A percentile compares a stretch with the other conserved stretches of the same genome.
These are phyloP conservation scores for Drosophila mojavensis DNA, from an alignment of 1,140 invertebrate species.

Conservation along the genomic window DNA sequence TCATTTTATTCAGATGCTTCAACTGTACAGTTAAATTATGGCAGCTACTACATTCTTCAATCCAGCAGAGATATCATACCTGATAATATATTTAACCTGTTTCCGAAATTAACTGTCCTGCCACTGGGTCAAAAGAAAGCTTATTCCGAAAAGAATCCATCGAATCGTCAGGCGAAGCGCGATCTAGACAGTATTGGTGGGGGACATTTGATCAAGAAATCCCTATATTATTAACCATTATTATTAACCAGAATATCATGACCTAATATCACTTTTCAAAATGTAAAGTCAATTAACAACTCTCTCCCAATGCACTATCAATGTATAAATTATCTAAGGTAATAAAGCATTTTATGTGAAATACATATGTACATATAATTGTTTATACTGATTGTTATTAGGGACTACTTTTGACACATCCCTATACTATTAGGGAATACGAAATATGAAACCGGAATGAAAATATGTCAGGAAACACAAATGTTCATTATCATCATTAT, in stretches of 20 bases:
- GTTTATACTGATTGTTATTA: neutral
- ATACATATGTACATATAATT: neutral
- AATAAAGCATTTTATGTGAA: constrained; percentile 18
- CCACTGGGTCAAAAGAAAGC: neutral
- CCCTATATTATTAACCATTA: neutral
- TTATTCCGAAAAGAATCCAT: neutral
- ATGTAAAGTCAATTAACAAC: neutral
- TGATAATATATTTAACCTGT: constrained; percentile 2
- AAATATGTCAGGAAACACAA: too few species aligned
- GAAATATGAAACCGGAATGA: too few species aligned
- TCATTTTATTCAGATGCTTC: constrained; percentile 59
- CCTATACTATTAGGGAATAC: too few species aligned
- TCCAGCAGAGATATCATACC: constrained; percentile 3
- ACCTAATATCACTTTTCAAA: too few species aligned
- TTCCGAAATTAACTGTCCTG: neutral
- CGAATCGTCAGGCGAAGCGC: constrained; percentile 40
- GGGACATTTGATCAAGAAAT: constrained; percentile 62
- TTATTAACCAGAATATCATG: too few species aligned
- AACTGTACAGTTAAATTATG: constrained; percentile 48
- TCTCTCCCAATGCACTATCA: neutral
- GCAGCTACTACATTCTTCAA: constrained; percentile 43
- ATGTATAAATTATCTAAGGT: constrained; percentile 4
- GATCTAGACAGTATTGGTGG: constrained; percentile 70
- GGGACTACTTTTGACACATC: too few species aligned
- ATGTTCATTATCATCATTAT: too few species aligned